phyloP scores from a whole-genome alignment of 2,888 invertebrate genomes.

The Papilio demoleus region DNA sequence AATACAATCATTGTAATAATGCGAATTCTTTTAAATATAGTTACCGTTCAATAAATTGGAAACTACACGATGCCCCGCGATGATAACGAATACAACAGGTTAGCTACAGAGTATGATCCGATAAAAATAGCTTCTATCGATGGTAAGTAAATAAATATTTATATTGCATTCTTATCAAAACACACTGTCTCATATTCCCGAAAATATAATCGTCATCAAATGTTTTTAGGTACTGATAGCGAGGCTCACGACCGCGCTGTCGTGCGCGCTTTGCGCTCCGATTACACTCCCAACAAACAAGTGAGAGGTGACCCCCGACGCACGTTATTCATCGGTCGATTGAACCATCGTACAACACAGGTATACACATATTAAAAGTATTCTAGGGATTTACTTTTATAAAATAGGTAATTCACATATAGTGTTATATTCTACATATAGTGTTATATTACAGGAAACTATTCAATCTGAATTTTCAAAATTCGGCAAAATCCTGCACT shows the following conservation, averaged over 20 bases:
- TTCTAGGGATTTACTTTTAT: background rate
- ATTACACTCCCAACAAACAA: conserved; percentile 86
- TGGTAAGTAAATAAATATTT: conserved; percentile 68
- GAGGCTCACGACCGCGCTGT: conserved; percentile 92
- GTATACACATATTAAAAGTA: conserved; percentile 63
- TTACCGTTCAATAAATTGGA: too few relatives aligned
- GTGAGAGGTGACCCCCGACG: conserved; percentile 87
- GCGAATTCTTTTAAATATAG: too few relatives aligned
- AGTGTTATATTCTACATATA: too few relatives aligned
- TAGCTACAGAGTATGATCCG: conserved; percentile 87
- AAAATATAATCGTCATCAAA: background rate
- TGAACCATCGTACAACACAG: conserved; percentile 87
- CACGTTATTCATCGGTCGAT: conserved; percentile 89
- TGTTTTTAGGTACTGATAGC: conserved; percentile 85
- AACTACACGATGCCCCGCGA: conserved; percentile 47
- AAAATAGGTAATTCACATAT: too few relatives aligned
- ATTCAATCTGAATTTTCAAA: conserved; percentile 83
- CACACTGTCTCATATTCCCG: too few relatives aligned
- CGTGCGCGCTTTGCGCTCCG: conserved; percentile 86
- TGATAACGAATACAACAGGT: conserved; percentile 58
- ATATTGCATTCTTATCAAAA: background rate
- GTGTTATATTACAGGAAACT: conserved; percentile 69
- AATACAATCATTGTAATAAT: too few relatives aligned
- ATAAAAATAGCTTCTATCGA: conserved; percentile 94
- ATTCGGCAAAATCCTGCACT: conserved; percentile 86